Conservation (phyloP, 2,113 vertebrate species). For the Menidia beryllina region DNA sequence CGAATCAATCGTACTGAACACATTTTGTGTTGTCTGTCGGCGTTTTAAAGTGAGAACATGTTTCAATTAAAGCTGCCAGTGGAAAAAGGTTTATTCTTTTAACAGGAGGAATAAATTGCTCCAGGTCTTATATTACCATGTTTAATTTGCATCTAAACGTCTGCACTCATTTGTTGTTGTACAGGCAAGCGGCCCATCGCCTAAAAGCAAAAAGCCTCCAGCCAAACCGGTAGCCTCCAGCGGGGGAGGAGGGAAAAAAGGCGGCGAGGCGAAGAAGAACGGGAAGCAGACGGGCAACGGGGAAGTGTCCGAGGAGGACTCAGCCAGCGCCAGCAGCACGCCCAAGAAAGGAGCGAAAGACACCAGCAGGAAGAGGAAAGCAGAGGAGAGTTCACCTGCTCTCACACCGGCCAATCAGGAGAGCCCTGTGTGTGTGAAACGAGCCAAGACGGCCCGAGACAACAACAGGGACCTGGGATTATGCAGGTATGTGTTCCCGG, state of each 20-base stretch:
- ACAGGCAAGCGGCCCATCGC: slow-evolving; percentile 93
- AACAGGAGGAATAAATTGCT: background rate
- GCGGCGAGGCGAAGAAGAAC: slow-evolving; percentile 88
- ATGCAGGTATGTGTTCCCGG: slow-evolving; percentile 86
- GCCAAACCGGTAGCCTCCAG: slow-evolving; percentile 74
- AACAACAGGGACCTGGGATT: slow-evolving; percentile 92
- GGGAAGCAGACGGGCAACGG: slow-evolving; percentile 86
- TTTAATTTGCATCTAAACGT: background rate
- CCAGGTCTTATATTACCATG: background rate
- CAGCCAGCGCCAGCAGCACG: slow-evolving; percentile 86
- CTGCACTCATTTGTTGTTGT: slow-evolving; percentile 43
- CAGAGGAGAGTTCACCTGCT: slow-evolving; percentile 85
- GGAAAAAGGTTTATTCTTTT: background rate
- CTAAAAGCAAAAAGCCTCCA: slow-evolving; percentile 92
- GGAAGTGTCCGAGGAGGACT: slow-evolving; percentile 90
- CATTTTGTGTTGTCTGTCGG: too few species aligned
- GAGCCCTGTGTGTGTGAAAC: slow-evolving; percentile 86
- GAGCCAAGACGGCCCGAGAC: slow-evolving; percentile 89
- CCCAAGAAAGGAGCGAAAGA: slow-evolving; percentile 91
- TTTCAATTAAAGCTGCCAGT: slow-evolving; percentile 4
- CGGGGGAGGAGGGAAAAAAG: slow-evolving; percentile 82
- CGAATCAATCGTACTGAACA: too few species aligned
- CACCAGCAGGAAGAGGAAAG: slow-evolving; percentile 88
- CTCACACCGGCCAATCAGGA: slow-evolving; percentile 85
- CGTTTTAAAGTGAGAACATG: slow-evolving; percentile 1